phyloP scores from a whole-genome alignment of 2,113 vertebrate genomes.

The Festucalex cinctus region DNA sequence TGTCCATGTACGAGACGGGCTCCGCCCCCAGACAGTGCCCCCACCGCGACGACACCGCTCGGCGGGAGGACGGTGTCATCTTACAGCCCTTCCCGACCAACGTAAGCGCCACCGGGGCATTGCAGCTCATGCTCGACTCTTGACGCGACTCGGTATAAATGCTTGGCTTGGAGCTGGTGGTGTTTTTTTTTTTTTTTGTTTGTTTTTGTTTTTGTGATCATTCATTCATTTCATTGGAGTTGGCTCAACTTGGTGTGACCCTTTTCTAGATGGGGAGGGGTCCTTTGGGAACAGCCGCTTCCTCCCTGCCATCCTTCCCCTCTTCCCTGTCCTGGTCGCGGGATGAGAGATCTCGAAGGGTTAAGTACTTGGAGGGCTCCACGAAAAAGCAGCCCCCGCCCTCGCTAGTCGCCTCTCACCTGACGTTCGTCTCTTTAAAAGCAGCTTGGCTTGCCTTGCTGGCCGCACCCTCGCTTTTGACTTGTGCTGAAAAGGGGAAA shows the following conservation, averaged over 20 bases:
- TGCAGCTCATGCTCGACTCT: conserved; percentile 16
- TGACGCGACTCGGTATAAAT: conserved; percentile 18
- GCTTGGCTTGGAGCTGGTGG: conserved; percentile 57
- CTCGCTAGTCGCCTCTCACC: conserved; percentile 46
- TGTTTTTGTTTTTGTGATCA: conserved; percentile 29
- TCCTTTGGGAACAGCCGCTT: conserved; percentile 94
- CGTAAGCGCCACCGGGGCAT: conserved; percentile 77
- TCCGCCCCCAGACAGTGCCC: conserved; percentile 87
- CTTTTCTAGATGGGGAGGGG: conserved; percentile 97
- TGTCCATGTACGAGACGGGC: conserved; percentile 99
- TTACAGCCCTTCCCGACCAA: conserved; percentile 91
- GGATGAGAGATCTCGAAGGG: conserved; percentile 94
- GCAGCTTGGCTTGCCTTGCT: background rate
- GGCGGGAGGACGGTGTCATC: conserved; percentile 81
- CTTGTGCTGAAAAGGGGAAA: background rate
- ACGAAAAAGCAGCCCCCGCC: conserved; percentile 41
- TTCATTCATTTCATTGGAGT: conserved; percentile 64
- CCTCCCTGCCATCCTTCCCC: conserved; percentile 98
- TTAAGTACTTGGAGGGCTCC: conserved; percentile 87
- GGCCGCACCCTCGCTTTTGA: background rate
- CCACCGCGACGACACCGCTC: conserved; percentile 80
- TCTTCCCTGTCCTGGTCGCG: conserved; percentile 95
- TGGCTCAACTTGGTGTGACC: conserved; percentile 83
- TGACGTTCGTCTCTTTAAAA: conserved; percentile 42
- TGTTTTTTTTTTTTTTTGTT: conserved; percentile 35